Percentiles rank a stretch among this genome's conserved stretches.
These are phyloP conservation scores for Parasteatoda tepidariorum DNA, from an alignment of 1,140 invertebrate species.

Conservation along the genomic window DNA sequence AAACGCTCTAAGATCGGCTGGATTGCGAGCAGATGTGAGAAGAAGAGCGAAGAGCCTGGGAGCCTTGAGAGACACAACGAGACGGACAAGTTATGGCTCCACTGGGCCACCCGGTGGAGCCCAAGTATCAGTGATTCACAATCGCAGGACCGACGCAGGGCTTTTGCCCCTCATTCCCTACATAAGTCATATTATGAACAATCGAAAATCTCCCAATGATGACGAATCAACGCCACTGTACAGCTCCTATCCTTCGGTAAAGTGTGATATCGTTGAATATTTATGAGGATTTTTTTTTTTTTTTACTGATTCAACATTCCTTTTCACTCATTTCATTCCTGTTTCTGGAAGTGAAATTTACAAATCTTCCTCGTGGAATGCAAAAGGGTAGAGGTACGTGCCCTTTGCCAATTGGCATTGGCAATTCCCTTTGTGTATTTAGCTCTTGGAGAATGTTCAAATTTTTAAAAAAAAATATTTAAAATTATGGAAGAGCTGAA, in stretches of 20 bases:
- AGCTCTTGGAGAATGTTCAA: neutral
- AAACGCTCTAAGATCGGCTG: neutral
- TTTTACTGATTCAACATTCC: neutral
- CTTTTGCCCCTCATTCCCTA: slow-evolving; percentile 56
- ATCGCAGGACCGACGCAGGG: slow-evolving; percentile 53
- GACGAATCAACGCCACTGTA: slow-evolving; percentile 75
- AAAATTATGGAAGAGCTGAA: neutral
- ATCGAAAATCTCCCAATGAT: slow-evolving; percentile 52
- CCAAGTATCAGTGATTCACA: slow-evolving; percentile 58
- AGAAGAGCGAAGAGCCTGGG: slow-evolving; percentile 61
- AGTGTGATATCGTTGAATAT: slow-evolving; percentile 95
- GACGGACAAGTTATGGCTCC: slow-evolving; percentile 35
- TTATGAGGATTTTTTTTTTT: slow-evolving; percentile 73
- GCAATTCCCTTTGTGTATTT: neutral
- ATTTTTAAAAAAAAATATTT: neutral
- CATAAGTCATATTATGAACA: slow-evolving; percentile 60
- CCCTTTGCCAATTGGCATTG: neutral
- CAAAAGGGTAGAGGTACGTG: neutral
- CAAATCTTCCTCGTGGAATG: neutral
- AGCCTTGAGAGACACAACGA: slow-evolving; percentile 33
- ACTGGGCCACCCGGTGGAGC: neutral
- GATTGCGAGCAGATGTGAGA: slow-evolving; percentile 12
- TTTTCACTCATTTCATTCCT: neutral
- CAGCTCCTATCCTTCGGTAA: slow-evolving; percentile 91
- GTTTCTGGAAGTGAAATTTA: neutral